Conservation (phyloP, 2,888 invertebrate genomes). For the Lampropteryx suffumata region DNA sequence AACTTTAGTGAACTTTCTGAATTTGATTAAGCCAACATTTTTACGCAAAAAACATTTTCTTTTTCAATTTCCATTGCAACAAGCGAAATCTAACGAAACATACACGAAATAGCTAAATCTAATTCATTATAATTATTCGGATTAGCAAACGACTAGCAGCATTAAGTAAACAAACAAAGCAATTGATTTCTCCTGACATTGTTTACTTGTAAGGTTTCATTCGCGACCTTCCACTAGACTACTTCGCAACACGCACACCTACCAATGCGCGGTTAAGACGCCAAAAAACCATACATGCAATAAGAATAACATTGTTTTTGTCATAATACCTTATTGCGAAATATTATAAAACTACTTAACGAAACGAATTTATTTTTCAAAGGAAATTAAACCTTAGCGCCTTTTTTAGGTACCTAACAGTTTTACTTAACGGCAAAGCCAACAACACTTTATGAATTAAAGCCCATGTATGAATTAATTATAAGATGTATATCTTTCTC, state of each 20-base stretch:
- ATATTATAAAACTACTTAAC: too few relatives aligned
- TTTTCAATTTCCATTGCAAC: not conserved
- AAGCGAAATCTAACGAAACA: too few relatives aligned
- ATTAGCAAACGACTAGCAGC: slow-evolving; percentile 22
- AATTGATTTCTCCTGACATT: slow-evolving; percentile 57
- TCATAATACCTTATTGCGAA: too few relatives aligned
- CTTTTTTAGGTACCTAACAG: too few relatives aligned
- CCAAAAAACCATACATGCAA: slow-evolving; percentile 18
- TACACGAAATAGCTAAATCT: too few relatives aligned
- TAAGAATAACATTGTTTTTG: slow-evolving; percentile 7
- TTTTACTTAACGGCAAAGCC: too few relatives aligned
- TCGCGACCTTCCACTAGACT: slow-evolving; percentile 45
- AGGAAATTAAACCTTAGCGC: too few relatives aligned
- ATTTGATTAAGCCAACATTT: not conserved
- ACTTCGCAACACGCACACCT: slow-evolving; percentile 31
- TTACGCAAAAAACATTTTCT: not conserved
- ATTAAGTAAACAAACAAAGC: slow-evolving; percentile 33
- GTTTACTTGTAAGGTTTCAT: slow-evolving; percentile 53
- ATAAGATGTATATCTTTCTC: too few relatives aligned
- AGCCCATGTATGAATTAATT: too few relatives aligned
- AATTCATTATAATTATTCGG: not conserved
- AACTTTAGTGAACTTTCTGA: slow-evolving; percentile 14
- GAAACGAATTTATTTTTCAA: too few relatives aligned
- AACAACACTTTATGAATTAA: too few relatives aligned
- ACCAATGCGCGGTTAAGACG: slow-evolving; percentile 26